Evolutionary conservation across 2,888 invertebrate genomes (phyloP), one percentile per base, ranked within the genome.

Genomic region (Athalia circularis): DNA sequence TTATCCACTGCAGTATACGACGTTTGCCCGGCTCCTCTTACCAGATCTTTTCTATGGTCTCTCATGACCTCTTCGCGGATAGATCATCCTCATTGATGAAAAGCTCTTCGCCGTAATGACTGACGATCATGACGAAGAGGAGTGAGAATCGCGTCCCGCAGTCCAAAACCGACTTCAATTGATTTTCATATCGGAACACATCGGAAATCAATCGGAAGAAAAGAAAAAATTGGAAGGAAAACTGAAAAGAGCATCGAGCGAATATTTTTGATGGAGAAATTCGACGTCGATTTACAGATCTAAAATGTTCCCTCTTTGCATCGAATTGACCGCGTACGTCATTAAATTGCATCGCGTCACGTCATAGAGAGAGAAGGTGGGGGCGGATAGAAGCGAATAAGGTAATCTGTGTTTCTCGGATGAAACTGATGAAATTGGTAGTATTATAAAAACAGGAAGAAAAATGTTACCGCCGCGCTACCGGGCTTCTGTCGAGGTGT

Each of bases 401-500:
- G 29, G 43, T 43, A 52, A 72, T 45, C 57, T 45, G 47, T 72
- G 59, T 13, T 59, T 47, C 15, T 29, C 11, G 59, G 45, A 59
- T 72, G 72, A 47, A 72, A 45, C 57, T 59, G 70, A 70, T 70
- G 70, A 45, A 70, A 72, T 72, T 59, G n/a, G 59, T 7, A 5
- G 15, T 57, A 59, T 72, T 59, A 72, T 72, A 59, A 47, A 59
- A 72, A 72, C 57, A 59, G 57, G 15, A 72, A 72, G 59, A 72
- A 72, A 72, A n/a, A 29, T 54, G 54, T 54, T 72, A 72, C 72
- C 70, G 47, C 57, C 70, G 45, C 59, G 13, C 61, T 62, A 62
- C 74, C 75, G 50, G 62, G 84, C 84, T 81, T 83, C 82, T 82
- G 84, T 83, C 83, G 86, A 86, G 88, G 87, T 29, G 29, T 89